Conservation (phyloP, 1,140 invertebrate genomes). For the Eupristina koningsbergeri region DNA sequence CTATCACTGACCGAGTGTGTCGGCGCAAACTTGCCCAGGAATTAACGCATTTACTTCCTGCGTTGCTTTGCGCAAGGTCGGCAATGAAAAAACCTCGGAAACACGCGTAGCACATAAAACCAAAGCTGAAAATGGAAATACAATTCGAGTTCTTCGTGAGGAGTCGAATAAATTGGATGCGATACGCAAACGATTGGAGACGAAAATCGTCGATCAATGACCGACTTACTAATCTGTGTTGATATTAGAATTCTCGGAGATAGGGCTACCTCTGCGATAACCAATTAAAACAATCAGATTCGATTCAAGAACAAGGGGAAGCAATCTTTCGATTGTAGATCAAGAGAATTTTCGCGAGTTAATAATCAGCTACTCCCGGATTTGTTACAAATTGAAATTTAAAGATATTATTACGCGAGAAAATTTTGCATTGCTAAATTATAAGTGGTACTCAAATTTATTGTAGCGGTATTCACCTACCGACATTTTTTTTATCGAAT, state of each 20-base stretch:
- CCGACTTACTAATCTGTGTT: background rate
- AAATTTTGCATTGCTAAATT: background rate
- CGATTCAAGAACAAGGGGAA: background rate
- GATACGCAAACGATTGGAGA: background rate
- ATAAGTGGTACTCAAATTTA: background rate
- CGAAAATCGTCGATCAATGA: background rate
- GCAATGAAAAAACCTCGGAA: constrained; percentile 6
- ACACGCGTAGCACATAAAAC: background rate
- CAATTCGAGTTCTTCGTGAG: background rate
- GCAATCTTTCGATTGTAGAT: background rate
- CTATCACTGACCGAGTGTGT: background rate
- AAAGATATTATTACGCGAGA: background rate
- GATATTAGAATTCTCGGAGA: background rate
- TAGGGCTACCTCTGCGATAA: background rate
- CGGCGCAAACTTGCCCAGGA: background rate
- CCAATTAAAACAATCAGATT: background rate
- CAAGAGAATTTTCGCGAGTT: background rate
- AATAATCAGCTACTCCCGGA: background rate
- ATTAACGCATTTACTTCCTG: background rate
- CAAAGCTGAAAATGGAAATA: background rate
- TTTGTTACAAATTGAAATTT: background rate
- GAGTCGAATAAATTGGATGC: background rate
- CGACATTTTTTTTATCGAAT: no score
- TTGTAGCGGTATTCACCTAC: background rate
- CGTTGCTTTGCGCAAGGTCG: constrained; percentile 15